Evolutionary conservation across 92 coral and sea anemone species (phyloP).

Genomic region (Zoanthus sociatus): DNA sequence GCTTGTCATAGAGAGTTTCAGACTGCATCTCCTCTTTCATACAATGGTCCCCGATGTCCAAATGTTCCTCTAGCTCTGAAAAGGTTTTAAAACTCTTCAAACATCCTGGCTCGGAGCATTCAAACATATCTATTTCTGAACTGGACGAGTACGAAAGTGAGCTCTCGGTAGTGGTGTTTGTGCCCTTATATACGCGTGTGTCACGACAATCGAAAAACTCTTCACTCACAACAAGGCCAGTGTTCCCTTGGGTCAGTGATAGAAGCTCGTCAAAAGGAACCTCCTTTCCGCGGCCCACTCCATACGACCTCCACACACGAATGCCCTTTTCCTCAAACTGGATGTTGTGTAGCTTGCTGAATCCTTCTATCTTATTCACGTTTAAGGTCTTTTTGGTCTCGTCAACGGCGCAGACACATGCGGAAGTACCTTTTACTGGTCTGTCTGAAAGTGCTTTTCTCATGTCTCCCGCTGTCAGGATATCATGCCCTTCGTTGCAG

Average conservation of each 20-base stretch:
- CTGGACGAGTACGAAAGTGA: background rate
- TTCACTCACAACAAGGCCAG: background rate
- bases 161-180: background rate
- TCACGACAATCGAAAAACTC: background rate
- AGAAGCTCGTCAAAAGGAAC: background rate
- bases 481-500: slow-evolving; percentile 57
- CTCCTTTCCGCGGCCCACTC: slow-evolving; percentile 22
- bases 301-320: slow-evolving; percentile 41
- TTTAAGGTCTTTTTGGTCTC: slow-evolving; percentile 21
- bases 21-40: slow-evolving; percentile 25
- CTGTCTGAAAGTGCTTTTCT: slow-evolving; percentile 41
- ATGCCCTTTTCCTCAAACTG: slow-evolving; percentile 6
- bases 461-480: slow-evolving; percentile 41
- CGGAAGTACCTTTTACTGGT: slow-evolving; percentile 49
- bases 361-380: slow-evolving; percentile 38
- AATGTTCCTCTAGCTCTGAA: slow-evolving; percentile 59
- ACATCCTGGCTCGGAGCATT: slow-evolving; percentile 65
- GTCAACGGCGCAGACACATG: slow-evolving; percentile 33
- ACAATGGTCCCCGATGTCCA: slow-evolving; percentile 47
- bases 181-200: background rate
- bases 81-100: slow-evolving; percentile 41
- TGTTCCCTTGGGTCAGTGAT: background rate
- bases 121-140: slow-evolving; percentile 35
- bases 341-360: slow-evolving; percentile 50
- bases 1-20: slow-evolving; percentile 35